Evolutionary conservation across 2,888 invertebrate genomes (phyloP), one percentile per base, ranked within the genome.

Genomic region (Phymatocera aterrima): DNA sequence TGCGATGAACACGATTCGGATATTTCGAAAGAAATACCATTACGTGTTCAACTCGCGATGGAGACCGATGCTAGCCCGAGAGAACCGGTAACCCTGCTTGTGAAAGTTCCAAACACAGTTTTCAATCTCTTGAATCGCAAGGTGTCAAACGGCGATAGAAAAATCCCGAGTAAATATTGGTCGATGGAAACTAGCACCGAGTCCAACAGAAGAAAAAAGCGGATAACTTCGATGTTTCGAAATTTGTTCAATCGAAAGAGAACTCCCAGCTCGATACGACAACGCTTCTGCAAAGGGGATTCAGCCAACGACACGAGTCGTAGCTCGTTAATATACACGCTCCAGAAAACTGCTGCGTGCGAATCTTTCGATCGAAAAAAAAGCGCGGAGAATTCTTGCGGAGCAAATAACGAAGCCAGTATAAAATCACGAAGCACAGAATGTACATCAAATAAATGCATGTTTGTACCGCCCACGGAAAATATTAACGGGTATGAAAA

Each of bases 61-160:
- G 46, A 70, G 21, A 12, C n/a, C n/a, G 46, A 31, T 31, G 40
- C 18, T 12, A 65, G 40, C 15, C 65, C 37, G 12, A 65, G 43
- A 43, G 21, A 65, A 40, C 65, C 65, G 40, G 65, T 40, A 18
- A 65, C 40, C 5, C 21, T 65, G 65, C 37, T 65, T 12, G 65
- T 65, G 21, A 21, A 12, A n/a, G 65, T 65, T 12, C 70, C 70
- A 46, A 70, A 15, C 28, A 24, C 70, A 5, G 31, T 70, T 28
- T 46, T 70, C 46, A 28, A 46, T 8, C 70, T 46, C 3, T 70
- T 70, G 24, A 70, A 40, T 48, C 70, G 70, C 4, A 46, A 46
- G 24, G 8, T 70, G 15, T 48, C 70, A 28, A 46, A 48, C 3
- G 4, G 10, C 18, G 28, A 24, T 43, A 28, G 15, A 6, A 48